Evolutionary conservation across 2,113 vertebrate genomes (phyloP).

Genomic region (Pedetes capensis): DNA sequence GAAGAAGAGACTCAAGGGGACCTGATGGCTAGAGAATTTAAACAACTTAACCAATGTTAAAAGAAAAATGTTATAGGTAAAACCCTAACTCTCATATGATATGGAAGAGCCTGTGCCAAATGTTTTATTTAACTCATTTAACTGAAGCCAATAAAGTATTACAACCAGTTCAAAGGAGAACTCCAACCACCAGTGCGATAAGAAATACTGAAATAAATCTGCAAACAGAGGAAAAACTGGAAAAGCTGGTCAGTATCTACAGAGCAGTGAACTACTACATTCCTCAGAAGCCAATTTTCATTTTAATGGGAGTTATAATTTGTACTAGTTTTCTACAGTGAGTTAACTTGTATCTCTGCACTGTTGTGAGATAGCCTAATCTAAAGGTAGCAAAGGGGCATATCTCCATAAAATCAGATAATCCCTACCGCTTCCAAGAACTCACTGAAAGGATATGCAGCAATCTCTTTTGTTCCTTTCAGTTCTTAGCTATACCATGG

Average conservation of each 20-base stretch:
- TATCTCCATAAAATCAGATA: neutral
- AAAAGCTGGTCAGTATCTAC: neutral
- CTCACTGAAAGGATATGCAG: neutral
- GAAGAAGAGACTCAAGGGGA: neutral
- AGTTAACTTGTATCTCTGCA: neutral
- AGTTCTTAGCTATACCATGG: too few relatives aligned
- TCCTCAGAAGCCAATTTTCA: neutral
- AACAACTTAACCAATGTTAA: neutral
- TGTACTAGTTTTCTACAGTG: neutral
- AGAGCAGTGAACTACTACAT: neutral
- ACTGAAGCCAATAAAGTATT: neutral
- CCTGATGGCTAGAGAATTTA: neutral
- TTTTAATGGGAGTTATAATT: neutral
- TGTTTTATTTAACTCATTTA: neutral
- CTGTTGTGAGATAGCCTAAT: neutral
- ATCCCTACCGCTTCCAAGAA: neutral
- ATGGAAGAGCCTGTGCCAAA: neutral
- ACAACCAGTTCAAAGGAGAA: neutral
- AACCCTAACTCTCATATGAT: neutral
- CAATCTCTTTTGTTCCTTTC: neutral
- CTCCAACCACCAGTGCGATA: neutral
- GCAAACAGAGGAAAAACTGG: constrained; percentile 16
- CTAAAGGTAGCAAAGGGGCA: neutral
- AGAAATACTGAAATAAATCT: neutral
- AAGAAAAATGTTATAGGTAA: neutral